phyloP scores from a whole-genome alignment of 2,113 vertebrate species.

The Hyperoodon ampullatus region DNA sequence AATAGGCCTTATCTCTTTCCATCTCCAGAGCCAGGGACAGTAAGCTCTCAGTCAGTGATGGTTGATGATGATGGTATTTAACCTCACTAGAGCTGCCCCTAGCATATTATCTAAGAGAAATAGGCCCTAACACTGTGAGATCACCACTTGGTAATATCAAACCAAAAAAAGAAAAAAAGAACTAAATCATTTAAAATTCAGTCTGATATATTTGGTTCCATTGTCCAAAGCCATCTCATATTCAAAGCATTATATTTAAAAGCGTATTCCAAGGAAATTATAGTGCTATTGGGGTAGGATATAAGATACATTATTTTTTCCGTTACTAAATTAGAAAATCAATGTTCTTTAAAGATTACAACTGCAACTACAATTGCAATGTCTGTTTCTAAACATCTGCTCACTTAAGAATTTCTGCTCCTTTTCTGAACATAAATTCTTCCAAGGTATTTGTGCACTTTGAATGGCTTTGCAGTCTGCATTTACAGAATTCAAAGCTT shows the following conservation, averaged over 20 bases:
- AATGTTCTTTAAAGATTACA: background rate
- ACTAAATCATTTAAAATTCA: slow-evolving; percentile 7
- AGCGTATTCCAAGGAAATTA: background rate
- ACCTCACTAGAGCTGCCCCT: background rate
- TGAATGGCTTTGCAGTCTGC: background rate
- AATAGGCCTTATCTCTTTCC: background rate
- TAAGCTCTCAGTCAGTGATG: background rate
- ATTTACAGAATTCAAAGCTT: slow-evolving; percentile 15
- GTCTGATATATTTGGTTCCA: background rate
- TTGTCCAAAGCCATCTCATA: slow-evolving; percentile 32
- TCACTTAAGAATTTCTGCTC: slow-evolving; percentile 12
- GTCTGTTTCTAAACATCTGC: slow-evolving; percentile 4
- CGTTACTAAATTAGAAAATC: slow-evolving; percentile 43
- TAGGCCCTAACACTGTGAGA: background rate
- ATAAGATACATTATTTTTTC: background rate
- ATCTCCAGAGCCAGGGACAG: background rate
- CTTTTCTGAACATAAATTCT: slow-evolving; percentile 18
- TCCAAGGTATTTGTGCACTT: background rate
- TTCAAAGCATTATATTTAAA: slow-evolving; percentile 35
- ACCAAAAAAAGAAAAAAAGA: background rate
- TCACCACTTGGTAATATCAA: background rate
- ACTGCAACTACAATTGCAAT: background rate
- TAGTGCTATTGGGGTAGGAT: background rate
- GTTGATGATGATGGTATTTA: background rate
- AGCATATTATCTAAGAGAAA: background rate